These are phyloP conservation scores for Denticeps clupeoides DNA, from an alignment of 2,797 vertebrate genomes.

Conservation along the genomic window DNA sequence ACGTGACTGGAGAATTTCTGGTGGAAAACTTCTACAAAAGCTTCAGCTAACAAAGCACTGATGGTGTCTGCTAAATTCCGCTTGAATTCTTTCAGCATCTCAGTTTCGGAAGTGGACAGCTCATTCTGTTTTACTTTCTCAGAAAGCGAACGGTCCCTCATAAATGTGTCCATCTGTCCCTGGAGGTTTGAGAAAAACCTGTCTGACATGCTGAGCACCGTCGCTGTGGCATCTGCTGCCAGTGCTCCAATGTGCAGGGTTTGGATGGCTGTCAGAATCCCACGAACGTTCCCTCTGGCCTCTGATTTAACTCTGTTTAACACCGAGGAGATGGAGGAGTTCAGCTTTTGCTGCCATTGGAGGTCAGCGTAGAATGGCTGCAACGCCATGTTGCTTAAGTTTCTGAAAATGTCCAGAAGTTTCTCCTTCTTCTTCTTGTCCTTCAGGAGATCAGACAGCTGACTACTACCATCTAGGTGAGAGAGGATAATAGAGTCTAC, in stretches of 20 bases:
- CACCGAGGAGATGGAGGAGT: not conserved
- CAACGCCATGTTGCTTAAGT: not conserved
- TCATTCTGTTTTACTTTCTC: not conserved
- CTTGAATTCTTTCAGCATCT: not conserved
- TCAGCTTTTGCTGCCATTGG: constrained; percentile 5
- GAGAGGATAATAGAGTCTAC: constrained; percentile 7
- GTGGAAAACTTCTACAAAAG: not conserved
- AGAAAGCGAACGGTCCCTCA: not conserved
- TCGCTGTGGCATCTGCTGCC: not conserved
- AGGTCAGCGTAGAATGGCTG: constrained; percentile 5
- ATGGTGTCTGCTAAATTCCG: not conserved
- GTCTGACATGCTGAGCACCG: not conserved
- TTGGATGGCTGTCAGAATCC: not conserved
- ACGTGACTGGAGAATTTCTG: constrained; percentile 13
- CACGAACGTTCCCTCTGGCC: not conserved
- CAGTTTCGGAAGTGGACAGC: not conserved
- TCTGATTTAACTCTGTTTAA: not conserved
- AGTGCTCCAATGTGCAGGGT: not conserved
- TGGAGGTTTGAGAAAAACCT: not conserved
- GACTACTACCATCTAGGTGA: not conserved
- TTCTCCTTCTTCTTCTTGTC: not conserved
- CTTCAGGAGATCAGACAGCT: not conserved
- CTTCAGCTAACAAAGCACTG: not conserved
- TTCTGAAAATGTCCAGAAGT: constrained; percentile 1
- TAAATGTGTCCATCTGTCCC: not conserved